Base-by-base conservation (phyloP, 2,113 vertebrate genomes). In the Cisticola juncidis region DNA sequence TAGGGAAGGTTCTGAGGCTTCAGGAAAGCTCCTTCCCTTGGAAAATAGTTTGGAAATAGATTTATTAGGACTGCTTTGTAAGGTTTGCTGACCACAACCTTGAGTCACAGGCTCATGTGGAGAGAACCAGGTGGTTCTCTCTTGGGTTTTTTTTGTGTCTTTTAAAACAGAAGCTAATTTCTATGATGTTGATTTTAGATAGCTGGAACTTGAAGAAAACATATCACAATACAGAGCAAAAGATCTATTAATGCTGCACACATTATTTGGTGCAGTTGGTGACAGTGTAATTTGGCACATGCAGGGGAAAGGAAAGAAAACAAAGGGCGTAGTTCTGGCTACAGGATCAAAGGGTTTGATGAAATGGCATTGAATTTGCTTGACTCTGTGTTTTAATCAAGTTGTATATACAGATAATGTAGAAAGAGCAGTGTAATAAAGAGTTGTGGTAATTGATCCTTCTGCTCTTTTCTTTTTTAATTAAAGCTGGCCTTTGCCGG, bases 401-500 rank as follows among this genome's bases (percentile, higher is more conserved):
- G 33, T 65, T 81, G 22, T 64, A 28, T 69, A 26, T 74, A 56
- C 35, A 68, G 64, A 51, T 57, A 60, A 79, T 68, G 44, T 53
- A 83, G 53, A 51, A 93, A 51, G 76, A 78, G 13, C 23, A 57
- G 56, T 36, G 62, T 50, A 45, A 80, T 68, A 58, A 50, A 33
- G 81, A 45, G 29, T 29, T 58, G 88, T 81, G 50, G 64, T 97
- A 92, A 96, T 91, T 68, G 57, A 90, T 93, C 45, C 76, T 70
- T 71, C 22, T 96, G 65, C 77, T 86, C 95, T 95, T 96, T 44
- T 88, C 23, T 95, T 94, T 92, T 92, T 81, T 74, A 70, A 91
- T 96, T 97, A 53, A 76, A 99, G 99, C 98, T 99, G 99, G 99
- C 98, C 99, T 78, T 98, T 98, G 88, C 98, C 99, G 40, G 99